Conservation (phyloP, 1,140 invertebrate genomes). For the Heliothis subflexa region DNA sequence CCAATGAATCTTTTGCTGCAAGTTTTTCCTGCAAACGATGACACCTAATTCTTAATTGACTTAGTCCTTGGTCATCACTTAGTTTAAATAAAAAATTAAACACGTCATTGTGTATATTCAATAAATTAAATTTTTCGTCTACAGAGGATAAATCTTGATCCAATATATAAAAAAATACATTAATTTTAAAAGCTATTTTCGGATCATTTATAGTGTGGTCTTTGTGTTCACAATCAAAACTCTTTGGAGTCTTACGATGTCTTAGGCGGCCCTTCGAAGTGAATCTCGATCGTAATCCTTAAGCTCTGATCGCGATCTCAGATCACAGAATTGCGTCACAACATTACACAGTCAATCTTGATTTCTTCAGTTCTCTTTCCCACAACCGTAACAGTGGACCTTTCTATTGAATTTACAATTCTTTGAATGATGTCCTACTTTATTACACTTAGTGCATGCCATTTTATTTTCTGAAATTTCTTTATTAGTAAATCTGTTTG, state of each 20-base stretch:
- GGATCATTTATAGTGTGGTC: constrained; percentile 40
- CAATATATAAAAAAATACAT: constrained; percentile 36
- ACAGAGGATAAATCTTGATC: constrained; percentile 28
- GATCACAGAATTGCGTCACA: too few relatives aligned
- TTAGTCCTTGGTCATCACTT: constrained; percentile 41
- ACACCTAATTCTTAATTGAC: constrained; percentile 40
- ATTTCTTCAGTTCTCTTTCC: too few relatives aligned
- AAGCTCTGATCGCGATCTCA: too few relatives aligned
- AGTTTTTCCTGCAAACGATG: constrained; percentile 35
- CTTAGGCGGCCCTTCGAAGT: too few relatives aligned
- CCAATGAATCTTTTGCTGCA: constrained; percentile 24
- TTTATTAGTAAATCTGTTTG: too few relatives aligned
- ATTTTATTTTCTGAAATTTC: too few relatives aligned
- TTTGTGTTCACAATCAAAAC: constrained; percentile 42
- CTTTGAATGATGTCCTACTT: too few relatives aligned
- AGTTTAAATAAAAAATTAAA: constrained; percentile 40
- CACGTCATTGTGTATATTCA: background rate
- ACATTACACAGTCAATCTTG: too few relatives aligned
- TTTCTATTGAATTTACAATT: too few relatives aligned
- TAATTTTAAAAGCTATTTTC: constrained; percentile 34
- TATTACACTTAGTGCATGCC: too few relatives aligned
- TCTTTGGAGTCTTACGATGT: constrained; percentile 28
- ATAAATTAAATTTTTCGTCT: constrained; percentile 34
- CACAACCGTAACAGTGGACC: too few relatives aligned
- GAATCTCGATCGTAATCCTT: too few relatives aligned